phyloP scores from a whole-genome alignment of 2,797 vertebrate species.

The Galaxias olidus region DNA sequence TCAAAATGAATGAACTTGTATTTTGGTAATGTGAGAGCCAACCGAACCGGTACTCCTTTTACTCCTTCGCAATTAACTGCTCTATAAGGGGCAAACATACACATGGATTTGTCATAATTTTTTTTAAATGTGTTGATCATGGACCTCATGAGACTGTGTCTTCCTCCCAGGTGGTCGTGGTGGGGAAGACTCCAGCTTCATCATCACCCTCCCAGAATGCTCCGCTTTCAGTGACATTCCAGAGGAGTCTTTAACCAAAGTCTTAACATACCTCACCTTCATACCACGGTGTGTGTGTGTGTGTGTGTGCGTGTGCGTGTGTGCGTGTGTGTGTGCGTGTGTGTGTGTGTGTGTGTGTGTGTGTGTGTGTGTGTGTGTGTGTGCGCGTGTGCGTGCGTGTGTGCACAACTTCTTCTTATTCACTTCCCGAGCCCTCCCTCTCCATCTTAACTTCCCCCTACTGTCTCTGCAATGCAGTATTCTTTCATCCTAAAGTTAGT shows the following conservation, averaged over 20 bases:
- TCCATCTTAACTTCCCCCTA: constrained; percentile 22
- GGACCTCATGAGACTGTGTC: neutral
- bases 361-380: too few species aligned
- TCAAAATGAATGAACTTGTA: too few species aligned
- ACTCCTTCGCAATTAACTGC: too few species aligned
- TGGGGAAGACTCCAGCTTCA: constrained; percentile 90
- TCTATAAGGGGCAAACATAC: too few species aligned
- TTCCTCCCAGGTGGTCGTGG: constrained; percentile 80
- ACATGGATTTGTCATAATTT: neutral
- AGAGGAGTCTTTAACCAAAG: constrained; percentile 84
- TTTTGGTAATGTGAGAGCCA: too few species aligned
- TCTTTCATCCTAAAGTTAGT: constrained; percentile 46
- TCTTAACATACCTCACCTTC: constrained; percentile 88
- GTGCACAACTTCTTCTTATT: too few species aligned
- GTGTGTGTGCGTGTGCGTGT: too few species aligned
- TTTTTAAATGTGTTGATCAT: neutral
- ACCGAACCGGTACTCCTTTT: too few species aligned
- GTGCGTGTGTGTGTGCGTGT: too few species aligned
- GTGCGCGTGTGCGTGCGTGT: too few species aligned
- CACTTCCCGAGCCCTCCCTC: constrained; percentile 1
- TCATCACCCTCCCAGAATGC: constrained; percentile 95
- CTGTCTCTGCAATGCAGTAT: constrained; percentile 62
- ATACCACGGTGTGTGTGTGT: constrained; percentile 88
- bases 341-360: too few species aligned
- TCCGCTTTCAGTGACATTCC: constrained; percentile 88